Evolutionary conservation across 2,113 vertebrate genomes (phyloP), one percentile per base, ranked within the genome.

Genomic region (Lamprologus speciosus): DNA sequence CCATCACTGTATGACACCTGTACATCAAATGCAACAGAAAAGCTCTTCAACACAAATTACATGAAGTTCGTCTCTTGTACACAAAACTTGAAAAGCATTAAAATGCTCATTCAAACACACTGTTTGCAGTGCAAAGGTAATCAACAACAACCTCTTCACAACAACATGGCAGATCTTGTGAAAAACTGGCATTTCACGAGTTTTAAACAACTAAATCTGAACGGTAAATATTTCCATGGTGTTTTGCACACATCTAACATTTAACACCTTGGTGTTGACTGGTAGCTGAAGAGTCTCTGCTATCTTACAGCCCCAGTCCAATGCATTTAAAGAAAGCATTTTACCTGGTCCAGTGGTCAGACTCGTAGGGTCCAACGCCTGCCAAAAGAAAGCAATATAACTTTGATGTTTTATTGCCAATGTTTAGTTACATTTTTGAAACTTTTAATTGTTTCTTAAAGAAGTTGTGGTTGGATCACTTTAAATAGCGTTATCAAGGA

Each of bases 311-410:
- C 2, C 0, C 50, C 50, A 51, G 17, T 51, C 50, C 17, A 51
- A 3, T 51, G 8, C 8, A 51, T 51, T 51, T 51, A n/a, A 51
- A 51, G 50, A 51, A 3, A 51, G 17, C 17, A n/a, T 51, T n/a
- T 51, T 51, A 51, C 1, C 50, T 9, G 17, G 50, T 51, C 50
- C 17, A n/a, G 17, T 51, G 0, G 8, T 50, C 16, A 50, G 16
- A 2, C 47, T 19, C 47, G 0, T 50, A 4, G 47, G 47, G 50
- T 51, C 50, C 0, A 51, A 51, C 0, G 50, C 1, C 50, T 51
- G 17, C 8, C 17, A 51, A 17, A 4, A 8, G 14, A 45, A 45
- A 45, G 0, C 42, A 45, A 45, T 45, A 45, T 45, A 0, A 45
- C 1, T 45, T 45, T 45, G 42, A 0, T 45, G 42, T 45, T 14